These are phyloP conservation scores for Gambusia affinis DNA, from an alignment of 2,113 vertebrate genomes.

Conservation along the genomic window DNA sequence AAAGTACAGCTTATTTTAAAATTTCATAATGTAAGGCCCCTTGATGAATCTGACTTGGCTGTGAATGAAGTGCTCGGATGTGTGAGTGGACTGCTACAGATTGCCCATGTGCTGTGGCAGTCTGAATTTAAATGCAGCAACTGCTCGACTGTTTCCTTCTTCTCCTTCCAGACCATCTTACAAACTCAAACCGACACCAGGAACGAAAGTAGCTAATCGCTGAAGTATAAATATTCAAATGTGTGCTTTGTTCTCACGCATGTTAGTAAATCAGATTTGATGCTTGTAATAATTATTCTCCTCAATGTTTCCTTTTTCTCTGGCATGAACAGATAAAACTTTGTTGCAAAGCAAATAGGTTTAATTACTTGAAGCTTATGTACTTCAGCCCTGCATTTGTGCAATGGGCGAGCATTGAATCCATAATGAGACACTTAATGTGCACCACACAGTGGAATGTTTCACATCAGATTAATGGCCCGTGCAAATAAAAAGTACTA, in stretches of 20 bases:
- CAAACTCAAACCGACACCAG: conserved; percentile 45
- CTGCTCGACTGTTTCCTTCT: conserved; percentile 46
- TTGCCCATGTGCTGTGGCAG: conserved; percentile 46
- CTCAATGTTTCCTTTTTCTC: too few species aligned
- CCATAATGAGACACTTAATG: conserved; percentile 1
- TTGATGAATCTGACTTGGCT: conserved; percentile 37
- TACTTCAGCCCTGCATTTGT: not conserved
- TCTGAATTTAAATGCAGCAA: conserved; percentile 55
- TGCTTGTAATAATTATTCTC: conserved; percentile 1
- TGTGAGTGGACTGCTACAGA: conserved; percentile 48
- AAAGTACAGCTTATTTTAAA: not conserved
- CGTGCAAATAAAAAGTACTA: conserved; percentile 2
- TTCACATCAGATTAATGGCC: conserved; percentile 10
- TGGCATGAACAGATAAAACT: not conserved
- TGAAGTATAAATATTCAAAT: conserved; percentile 22
- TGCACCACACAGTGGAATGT: not conserved
- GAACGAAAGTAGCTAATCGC: conserved; percentile 35
- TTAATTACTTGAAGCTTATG: not conserved
- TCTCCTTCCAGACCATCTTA: conserved; percentile 46
- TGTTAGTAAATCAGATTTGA: conserved; percentile 22
- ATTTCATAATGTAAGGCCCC: conserved; percentile 14
- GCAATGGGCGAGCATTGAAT: not conserved
- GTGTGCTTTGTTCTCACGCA: conserved; percentile 31
- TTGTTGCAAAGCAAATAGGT: not conserved
- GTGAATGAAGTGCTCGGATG: conserved; percentile 46